These are phyloP conservation scores for Seira ritae DNA, from an alignment of 2,888 invertebrate species.

Conservation along the genomic window DNA sequence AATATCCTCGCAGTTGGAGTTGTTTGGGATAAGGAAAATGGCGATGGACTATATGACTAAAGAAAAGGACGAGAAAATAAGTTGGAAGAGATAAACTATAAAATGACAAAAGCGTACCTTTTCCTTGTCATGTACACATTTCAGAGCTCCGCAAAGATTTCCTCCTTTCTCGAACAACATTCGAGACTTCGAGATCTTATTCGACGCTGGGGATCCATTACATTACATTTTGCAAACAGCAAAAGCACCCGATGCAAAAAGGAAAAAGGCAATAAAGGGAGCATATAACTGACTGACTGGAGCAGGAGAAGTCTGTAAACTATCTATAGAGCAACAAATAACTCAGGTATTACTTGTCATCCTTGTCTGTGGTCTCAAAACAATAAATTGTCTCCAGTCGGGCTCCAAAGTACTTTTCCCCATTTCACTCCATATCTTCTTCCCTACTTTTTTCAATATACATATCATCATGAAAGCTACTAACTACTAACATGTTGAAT, in stretches of 20 bases:
- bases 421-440: no score
- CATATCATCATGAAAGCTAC: no score
- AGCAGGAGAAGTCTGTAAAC: not conserved
- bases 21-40: no score
- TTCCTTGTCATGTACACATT: not conserved
- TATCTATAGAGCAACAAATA: not conserved
- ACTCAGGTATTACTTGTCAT: conserved; percentile 14
- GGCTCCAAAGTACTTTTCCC: not conserved
- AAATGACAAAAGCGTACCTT: not conserved
- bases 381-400: conserved; percentile 2
- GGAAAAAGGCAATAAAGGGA: conserved; percentile 1
- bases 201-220: conserved; percentile 14
- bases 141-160: no score
- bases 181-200: not conserved
- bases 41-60: no score
- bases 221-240: not conserved
- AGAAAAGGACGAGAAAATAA: not conserved
- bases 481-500: no score
- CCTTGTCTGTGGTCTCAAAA: conserved; percentile 6
- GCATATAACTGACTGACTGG: not conserved
- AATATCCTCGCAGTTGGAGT: no score
- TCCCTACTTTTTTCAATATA: no score
- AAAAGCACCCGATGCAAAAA: not conserved
- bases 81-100: not conserved
- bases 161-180: no score